Base-by-base conservation (phyloP, 2,113 vertebrate genomes). In the Silurus glanis region DNA sequence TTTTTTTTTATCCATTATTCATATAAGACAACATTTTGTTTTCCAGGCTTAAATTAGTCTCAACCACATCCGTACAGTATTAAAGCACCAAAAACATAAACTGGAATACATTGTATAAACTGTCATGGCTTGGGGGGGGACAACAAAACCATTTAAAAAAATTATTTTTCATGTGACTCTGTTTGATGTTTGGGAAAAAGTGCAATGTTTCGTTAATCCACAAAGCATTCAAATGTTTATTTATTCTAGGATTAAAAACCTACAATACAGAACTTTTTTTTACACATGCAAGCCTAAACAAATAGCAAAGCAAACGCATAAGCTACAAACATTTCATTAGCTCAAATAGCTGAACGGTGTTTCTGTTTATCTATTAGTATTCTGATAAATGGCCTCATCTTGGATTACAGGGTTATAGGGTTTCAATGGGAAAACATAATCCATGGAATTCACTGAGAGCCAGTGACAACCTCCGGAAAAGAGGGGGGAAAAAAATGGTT, bases 111-210 rank as follows among this genome's bases (percentile, higher is more conserved):
- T 83, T 92, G 91, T 87, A 90, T 90, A 89, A 91, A 83, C 49
- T 56, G 78, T 75, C 17, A 37, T 87, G 80, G 89, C 58, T 62
- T 81, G 45, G 75, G 51, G 49, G 85, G 85, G 81, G 45, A 80
- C 21, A 80, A 71, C 25, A 51, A 61, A 80, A 78, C 9, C 75
- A n/a, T 76, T 53, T 53, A 19, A 45, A 55, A 55, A 16, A 53
- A 87, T 87, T 25, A 71, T 55, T 80, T 49, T 82, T 58, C 72
- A 93, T 91, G 92, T 92, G 91, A 61, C 25, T 90, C 89, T 93
- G 93, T 94, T 94, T 94, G 93, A 94, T 93, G 93, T 94, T 25
- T 23, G n/a, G 62, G 89, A 87, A 94, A 92, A 92, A 91, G 86
- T 14, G 66, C 47, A 56, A 81, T 21, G 80, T 89, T 91, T 93